These are phyloP conservation scores for Diceros bicornis DNA, from an alignment of 2,797 vertebrate species.

Conservation along the genomic window DNA sequence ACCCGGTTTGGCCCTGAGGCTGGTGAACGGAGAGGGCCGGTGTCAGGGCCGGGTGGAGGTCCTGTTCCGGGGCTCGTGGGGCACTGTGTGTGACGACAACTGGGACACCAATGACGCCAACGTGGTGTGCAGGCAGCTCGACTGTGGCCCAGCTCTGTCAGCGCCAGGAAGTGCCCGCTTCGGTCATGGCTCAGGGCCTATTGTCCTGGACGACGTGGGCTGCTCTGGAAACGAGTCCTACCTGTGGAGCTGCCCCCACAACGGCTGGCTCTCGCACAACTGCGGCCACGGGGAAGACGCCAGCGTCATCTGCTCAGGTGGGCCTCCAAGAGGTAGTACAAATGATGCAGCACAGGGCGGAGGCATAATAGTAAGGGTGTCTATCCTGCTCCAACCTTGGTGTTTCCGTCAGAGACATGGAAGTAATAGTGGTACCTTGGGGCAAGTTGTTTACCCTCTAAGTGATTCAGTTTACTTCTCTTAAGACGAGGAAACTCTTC, in stretches of 20 bases:
- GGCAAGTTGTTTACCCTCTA: no score
- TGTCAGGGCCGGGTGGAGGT: conserved; percentile 77
- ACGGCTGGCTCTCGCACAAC: not conserved
- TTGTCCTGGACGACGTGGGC: not conserved
- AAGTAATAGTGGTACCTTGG: no score
- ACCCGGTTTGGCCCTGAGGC: not conserved
- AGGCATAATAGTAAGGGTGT: no score
- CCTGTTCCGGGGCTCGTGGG: conserved; percentile 40
- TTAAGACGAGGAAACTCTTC: no score
- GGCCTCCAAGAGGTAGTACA: no score
- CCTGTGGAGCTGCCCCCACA: conserved; percentile 69
- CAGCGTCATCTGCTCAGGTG: no score
- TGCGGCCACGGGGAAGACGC: no score
- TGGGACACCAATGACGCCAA: conserved; percentile 77
- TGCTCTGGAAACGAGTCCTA: conserved; percentile 39
- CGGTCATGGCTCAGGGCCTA: not conserved
- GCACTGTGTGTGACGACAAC: conserved; percentile 72
- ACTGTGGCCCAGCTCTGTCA: conserved; percentile 75
- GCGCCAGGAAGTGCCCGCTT: not conserved
- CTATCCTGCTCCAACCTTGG: no score
- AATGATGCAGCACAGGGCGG: no score
- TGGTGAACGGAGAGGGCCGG: conserved; percentile 49
- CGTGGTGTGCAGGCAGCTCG: conserved; percentile 86
- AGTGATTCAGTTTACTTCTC: no score
- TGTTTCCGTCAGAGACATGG: no score